phyloP scores from a whole-genome alignment of 2,113 vertebrate genomes.

The Heterochromis multidens region DNA sequence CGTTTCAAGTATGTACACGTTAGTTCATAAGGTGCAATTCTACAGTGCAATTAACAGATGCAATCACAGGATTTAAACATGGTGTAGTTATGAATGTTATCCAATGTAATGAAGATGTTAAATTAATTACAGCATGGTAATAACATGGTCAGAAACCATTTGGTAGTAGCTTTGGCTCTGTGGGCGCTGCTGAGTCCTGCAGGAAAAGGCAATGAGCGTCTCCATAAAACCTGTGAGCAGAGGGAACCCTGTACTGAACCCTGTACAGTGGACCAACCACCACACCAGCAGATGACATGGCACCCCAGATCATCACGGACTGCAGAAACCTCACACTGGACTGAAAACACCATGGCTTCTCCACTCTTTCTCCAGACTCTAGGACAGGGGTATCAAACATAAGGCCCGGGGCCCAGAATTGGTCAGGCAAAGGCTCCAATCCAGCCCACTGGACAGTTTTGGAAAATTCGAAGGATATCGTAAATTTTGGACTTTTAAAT shows the following conservation, averaged over 20 bases:
- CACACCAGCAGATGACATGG: not conserved
- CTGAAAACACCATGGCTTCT: not conserved
- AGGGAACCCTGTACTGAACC: too few relatives aligned
- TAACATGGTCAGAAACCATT: too few relatives aligned
- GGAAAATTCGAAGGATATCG: not conserved
- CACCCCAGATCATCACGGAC: not conserved
- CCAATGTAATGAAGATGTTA: not conserved
- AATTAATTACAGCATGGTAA: too few relatives aligned
- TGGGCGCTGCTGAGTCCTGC: rapidly evolving
- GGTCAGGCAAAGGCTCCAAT: rapidly evolving
- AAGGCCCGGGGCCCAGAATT: not conserved
- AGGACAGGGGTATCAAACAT: not conserved
- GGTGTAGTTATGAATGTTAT: rapidly evolving
- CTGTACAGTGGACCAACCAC: not conserved
- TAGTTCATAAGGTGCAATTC: too few relatives aligned
- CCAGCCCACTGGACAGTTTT: rapidly evolving
- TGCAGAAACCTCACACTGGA: not conserved
- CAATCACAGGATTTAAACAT: not conserved
- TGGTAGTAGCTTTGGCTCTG: not conserved
- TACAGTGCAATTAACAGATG: too few relatives aligned
- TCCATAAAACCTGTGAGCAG: too few relatives aligned
- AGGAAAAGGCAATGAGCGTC: too few relatives aligned
- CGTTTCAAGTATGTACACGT: too few relatives aligned
- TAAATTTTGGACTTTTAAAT: not conserved
- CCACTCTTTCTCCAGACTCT: not conserved